Evolutionary conservation across 2,797 vertebrate species (phyloP).

Genomic region (Ispidina lecontei): DNA sequence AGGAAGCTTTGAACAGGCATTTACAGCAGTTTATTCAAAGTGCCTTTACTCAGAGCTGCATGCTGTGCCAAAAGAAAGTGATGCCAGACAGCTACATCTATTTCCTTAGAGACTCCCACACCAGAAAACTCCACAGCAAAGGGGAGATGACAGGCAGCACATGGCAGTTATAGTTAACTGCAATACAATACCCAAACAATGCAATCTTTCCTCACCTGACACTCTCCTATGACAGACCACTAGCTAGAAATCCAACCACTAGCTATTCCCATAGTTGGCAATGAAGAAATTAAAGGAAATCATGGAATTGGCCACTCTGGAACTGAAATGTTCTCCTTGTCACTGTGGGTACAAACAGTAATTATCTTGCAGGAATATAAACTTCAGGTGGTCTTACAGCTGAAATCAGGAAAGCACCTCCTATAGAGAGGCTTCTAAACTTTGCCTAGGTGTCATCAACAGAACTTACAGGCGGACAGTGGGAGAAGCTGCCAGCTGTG

Average conservation of each 20-base stretch:
- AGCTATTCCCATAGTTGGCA: not conserved
- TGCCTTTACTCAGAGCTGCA: not conserved
- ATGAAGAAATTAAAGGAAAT: not conserved
- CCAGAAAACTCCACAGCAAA: not conserved
- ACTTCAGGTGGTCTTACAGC: not conserved
- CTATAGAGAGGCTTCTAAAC: not conserved
- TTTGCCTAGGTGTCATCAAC: not conserved
- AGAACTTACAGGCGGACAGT: not conserved
- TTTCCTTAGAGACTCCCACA: not conserved
- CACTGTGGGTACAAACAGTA: rapidly evolving
- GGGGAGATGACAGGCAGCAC: not conserved
- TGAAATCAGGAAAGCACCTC: not conserved
- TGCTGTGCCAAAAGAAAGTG: not conserved
- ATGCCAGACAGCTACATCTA: not conserved
- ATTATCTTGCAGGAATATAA: not conserved
- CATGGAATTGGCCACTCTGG: not conserved
- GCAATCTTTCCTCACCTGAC: not conserved
- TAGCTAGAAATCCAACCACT: not conserved
- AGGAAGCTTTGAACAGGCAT: not conserved
- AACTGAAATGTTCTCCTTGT: not conserved
- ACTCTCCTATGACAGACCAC: rapidly evolving
- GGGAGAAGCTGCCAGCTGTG: not conserved
- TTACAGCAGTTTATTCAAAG: not conserved
- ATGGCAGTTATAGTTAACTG: not conserved
- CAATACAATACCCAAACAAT: not conserved